A percentile compares a stretch with the other conserved stretches of the same genome.
Conservation (phyloP, 2,113 vertebrate species). For the Oriolus oriolus region DNA sequence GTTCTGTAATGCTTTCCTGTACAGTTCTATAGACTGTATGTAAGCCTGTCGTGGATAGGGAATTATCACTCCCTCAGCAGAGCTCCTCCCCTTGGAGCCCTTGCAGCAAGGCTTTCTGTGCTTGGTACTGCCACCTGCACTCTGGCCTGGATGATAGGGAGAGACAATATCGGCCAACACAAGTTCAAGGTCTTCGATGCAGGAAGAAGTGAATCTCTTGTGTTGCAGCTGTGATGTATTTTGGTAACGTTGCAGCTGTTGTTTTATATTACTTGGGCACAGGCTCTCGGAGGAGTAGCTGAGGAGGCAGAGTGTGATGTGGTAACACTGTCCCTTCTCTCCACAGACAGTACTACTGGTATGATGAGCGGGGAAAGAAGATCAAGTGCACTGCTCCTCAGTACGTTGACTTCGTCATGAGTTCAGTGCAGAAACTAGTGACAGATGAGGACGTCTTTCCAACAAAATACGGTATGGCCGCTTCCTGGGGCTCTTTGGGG, state of each 20-base stretch:
- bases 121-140: background rate
- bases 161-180: background rate
- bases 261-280: background rate
- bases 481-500: background rate
- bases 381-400: constrained; percentile 97
- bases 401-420: constrained; percentile 99
- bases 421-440: constrained; percentile 95
- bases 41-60: background rate
- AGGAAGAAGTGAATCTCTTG: background rate
- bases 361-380: constrained; percentile 98
- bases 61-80: background rate
- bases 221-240: background rate
- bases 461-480: constrained; percentile 90
- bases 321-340: background rate
- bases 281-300: background rate
- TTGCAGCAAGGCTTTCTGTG: background rate
- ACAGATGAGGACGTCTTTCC: constrained; percentile 98
- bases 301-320: background rate
- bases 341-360: constrained; percentile 97
- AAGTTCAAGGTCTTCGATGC: background rate
- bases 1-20: background rate
- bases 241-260: background rate
- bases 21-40: background rate
- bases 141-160: background rate
- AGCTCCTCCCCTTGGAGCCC: background rate